phyloP scores from a whole-genome alignment of 2,113 vertebrate species.

The Neoarius graeffei region DNA sequence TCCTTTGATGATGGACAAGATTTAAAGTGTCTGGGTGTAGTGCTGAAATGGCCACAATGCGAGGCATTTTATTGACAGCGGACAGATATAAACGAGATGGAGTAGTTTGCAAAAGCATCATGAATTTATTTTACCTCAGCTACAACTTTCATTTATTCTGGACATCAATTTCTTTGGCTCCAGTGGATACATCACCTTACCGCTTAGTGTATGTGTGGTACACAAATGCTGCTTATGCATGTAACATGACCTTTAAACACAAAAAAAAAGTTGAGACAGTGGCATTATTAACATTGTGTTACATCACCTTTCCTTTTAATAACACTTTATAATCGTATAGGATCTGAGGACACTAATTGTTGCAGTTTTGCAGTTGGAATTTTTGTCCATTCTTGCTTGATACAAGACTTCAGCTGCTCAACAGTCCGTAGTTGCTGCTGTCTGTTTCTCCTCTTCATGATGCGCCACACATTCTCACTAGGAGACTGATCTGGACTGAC shows the following conservation, averaged over 20 bases:
- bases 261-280: too few relatives aligned
- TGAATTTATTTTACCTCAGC: not conserved
- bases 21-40: not conserved
- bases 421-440: too few relatives aligned
- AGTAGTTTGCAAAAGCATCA: not conserved
- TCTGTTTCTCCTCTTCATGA: too few relatives aligned
- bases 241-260: not conserved
- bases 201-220: not conserved
- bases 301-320: too few relatives aligned
- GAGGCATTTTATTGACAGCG: conserved; percentile 2
- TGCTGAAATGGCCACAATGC: not conserved
- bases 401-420: too few relatives aligned
- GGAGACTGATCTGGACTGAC: too few relatives aligned
- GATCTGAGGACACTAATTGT: too few relatives aligned
- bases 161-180: not conserved
- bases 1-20: not conserved
- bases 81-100: not conserved
- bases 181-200: not conserved
- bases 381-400: too few relatives aligned
- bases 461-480: too few relatives aligned
- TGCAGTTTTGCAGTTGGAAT: too few relatives aligned
- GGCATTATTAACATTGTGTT: too few relatives aligned
- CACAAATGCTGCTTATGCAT: not conserved
- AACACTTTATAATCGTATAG: too few relatives aligned
- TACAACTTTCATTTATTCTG: not conserved